These are phyloP conservation scores for Condylura cristata DNA, from an alignment of 2,113 vertebrate species.

Conservation along the genomic window DNA sequence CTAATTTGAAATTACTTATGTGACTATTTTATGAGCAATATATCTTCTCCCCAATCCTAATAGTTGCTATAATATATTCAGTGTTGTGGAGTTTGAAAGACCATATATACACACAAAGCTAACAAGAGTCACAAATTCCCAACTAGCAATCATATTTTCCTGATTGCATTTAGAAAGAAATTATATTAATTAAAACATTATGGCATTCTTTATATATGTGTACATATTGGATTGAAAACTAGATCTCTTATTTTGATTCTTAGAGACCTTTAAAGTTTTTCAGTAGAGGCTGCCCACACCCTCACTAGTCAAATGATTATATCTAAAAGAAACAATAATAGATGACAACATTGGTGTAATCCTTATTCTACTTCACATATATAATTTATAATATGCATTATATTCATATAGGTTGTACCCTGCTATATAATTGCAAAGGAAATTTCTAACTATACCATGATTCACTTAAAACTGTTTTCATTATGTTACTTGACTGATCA, in stretches of 20 bases:
- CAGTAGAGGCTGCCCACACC: not conserved
- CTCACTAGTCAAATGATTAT: not conserved
- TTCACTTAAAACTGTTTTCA: not conserved
- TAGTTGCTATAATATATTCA: not conserved
- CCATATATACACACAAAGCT: not conserved
- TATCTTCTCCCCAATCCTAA: not conserved
- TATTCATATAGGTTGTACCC: not conserved
- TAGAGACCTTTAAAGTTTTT: not conserved
- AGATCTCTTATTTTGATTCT: not conserved
- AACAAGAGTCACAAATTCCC: not conserved
- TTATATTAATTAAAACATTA: too few species aligned
- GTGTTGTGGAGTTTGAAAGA: not conserved
- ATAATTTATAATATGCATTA: not conserved
- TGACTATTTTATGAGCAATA: not conserved
- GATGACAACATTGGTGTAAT: not conserved
- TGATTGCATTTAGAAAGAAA: not conserved
- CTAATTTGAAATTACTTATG: not conserved
- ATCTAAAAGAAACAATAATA: not conserved
- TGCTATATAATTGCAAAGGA: not conserved
- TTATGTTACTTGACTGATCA: not conserved
- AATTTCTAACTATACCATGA: not conserved
- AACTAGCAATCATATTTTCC: not conserved
- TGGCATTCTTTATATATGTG: too few species aligned
- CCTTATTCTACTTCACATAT: not conserved
- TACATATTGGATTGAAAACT: not conserved